Conservation (phyloP, 2,888 invertebrate species). For the Drosophila mulleri region DNA sequence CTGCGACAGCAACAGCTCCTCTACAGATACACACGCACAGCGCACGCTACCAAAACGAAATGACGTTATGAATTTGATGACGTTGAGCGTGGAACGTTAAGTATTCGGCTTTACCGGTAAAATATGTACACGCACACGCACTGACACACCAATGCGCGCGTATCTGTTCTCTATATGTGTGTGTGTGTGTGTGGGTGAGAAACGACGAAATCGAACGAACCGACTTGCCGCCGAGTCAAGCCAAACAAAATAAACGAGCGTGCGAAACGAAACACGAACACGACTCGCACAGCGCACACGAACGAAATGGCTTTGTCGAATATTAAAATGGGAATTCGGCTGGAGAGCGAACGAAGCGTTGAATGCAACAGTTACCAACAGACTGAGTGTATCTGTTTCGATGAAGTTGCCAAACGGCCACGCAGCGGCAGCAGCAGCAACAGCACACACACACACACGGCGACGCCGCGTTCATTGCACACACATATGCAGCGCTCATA, state of each 20-base stretch:
- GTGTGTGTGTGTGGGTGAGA: conserved; percentile 11
- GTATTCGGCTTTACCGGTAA: conserved; percentile 52
- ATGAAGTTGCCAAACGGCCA: conserved; percentile 82
- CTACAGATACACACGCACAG: conserved; percentile 46
- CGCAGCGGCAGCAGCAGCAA: conserved; percentile 68
- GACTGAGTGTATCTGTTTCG: conserved; percentile 82
- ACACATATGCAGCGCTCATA: conserved; percentile 42
- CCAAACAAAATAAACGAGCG: conserved; percentile 27
- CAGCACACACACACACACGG: conserved; percentile 18
- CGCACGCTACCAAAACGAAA: conserved; percentile 52
- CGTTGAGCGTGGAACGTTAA: conserved; percentile 55
- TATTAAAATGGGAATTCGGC: conserved; percentile 32
- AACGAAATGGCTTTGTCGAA: conserved; percentile 19
- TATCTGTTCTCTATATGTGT: neutral
- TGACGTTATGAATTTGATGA: conserved; percentile 71
- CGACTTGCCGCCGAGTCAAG: conserved; percentile 15
- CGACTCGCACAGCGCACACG: conserved; percentile 20
- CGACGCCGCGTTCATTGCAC: conserved; percentile 26
- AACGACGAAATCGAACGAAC: conserved; percentile 29
- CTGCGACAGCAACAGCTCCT: conserved; percentile 10
- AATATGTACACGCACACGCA: conserved; percentile 26
- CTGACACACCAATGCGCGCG: conserved; percentile 10
- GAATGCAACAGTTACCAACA: conserved; percentile 85
- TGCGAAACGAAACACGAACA: conserved; percentile 24
- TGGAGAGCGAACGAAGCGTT: conserved; percentile 82